Evolutionary conservation across 2,888 invertebrate species (phyloP).

Genomic region (Argyresthia goedartella): DNA sequence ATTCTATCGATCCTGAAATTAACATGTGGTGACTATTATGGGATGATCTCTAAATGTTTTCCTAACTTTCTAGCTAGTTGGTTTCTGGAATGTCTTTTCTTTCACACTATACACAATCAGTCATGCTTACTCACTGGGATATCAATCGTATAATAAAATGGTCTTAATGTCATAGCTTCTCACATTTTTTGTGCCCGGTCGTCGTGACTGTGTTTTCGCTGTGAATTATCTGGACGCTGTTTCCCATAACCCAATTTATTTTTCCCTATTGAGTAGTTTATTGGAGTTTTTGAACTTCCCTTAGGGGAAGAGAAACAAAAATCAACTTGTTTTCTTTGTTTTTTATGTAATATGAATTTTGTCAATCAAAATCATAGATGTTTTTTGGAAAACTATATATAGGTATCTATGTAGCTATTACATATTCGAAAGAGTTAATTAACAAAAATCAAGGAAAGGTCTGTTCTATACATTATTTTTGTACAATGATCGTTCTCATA

Average conservation of each 20-base stretch:
- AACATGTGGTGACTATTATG: too few relatives aligned
- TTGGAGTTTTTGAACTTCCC: conserved; percentile 25
- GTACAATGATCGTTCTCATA: neutral
- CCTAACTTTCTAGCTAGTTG: too few relatives aligned
- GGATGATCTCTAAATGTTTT: too few relatives aligned
- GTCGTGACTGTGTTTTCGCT: conserved; percentile 63
- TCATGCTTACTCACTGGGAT: conserved; percentile 32
- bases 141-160: conserved; percentile 13
- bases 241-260: conserved; percentile 60
- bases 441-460: neutral
- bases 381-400: neutral
- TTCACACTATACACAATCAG: conserved; percentile 16
- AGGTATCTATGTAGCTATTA: neutral
- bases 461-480: neutral
- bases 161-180: conserved; percentile 38
- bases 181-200: conserved; percentile 47
- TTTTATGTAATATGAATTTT: neutral
- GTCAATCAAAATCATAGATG: neutral
- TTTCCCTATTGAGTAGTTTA: conserved; percentile 34
- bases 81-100: too few relatives aligned
- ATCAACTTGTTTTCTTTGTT: conserved; percentile 10
- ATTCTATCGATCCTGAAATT: too few relatives aligned
- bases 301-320: conserved; percentile 9
- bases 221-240: conserved; percentile 54
- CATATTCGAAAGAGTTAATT: neutral